Evolutionary conservation across 1,140 invertebrate genomes (phyloP).

Genomic region (Dolichoris vasculosae): DNA sequence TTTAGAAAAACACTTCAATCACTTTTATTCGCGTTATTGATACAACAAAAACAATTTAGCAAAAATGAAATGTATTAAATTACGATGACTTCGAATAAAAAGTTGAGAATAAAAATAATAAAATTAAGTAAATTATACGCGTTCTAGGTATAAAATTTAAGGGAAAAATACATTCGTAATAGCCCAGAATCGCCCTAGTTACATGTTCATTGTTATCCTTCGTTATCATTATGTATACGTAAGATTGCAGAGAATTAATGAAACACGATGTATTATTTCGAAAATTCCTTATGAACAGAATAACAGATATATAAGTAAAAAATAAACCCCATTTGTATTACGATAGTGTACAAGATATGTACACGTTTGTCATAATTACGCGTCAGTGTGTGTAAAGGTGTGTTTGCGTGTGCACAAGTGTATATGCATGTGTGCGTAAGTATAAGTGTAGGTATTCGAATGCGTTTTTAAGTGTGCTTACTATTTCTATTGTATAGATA

Average conservation of each 20-base stretch:
- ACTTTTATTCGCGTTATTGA: no score
- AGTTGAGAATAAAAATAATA: no score
- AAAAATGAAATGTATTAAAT: no score
- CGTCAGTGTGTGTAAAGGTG: no score
- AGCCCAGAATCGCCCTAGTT: not conserved
- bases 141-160: not conserved
- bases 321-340: constrained; percentile 44
- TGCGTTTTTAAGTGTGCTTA: constrained; percentile 37
- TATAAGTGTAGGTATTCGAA: no score
- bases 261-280: constrained; percentile 45
- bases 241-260: constrained; percentile 8
- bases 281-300: constrained; percentile 68
- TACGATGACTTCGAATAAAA: no score
- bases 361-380: not conserved
- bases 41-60: no score
- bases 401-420: not conserved
- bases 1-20: no score
- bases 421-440: constrained; percentile 30
- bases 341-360: constrained; percentile 28
- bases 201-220: constrained; percentile 18
- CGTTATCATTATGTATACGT: not conserved
- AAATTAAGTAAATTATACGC: no score
- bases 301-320: constrained; percentile 69
- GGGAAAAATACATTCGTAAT: not conserved
- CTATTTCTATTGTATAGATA: constrained; percentile 52